Conservation (phyloP, 2,113 vertebrate species). For the Psittacus erithacus region DNA sequence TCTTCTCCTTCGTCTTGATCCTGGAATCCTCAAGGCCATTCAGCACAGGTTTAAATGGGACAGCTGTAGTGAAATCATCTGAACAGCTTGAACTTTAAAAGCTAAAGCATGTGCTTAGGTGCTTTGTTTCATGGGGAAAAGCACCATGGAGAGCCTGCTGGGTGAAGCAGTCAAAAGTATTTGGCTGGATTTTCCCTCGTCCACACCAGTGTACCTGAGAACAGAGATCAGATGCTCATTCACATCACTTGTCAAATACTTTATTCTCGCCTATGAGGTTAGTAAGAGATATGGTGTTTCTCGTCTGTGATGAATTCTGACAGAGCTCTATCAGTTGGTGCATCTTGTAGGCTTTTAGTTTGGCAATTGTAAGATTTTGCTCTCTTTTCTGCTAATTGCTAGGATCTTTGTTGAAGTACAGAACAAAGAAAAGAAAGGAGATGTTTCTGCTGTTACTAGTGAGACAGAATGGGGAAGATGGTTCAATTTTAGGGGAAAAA, state of each 20-base stretch:
- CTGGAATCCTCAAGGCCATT: not conserved
- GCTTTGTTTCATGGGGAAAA: not conserved
- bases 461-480: not conserved
- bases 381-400: not conserved
- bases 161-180: not conserved
- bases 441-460: not conserved
- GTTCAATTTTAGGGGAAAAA: not conserved
- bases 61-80: not conserved
- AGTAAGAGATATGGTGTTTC: not conserved
- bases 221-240: not conserved
- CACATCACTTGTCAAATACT: not conserved
- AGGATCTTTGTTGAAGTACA: not conserved
- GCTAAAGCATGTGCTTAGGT: not conserved
- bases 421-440: not conserved
- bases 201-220: not conserved
- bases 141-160: not conserved
- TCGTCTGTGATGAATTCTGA: not conserved
- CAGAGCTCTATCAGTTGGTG: not conserved
- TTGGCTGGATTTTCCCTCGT: not conserved
- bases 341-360: not conserved
- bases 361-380: not conserved
- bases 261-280: not conserved
- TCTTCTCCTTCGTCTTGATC: not conserved
- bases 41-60: not conserved
- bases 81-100: not conserved